Evolutionary conservation across 2,888 invertebrate species (phyloP), one percentile per base, ranked within the genome.

Genomic region (Netelia inedita): DNA sequence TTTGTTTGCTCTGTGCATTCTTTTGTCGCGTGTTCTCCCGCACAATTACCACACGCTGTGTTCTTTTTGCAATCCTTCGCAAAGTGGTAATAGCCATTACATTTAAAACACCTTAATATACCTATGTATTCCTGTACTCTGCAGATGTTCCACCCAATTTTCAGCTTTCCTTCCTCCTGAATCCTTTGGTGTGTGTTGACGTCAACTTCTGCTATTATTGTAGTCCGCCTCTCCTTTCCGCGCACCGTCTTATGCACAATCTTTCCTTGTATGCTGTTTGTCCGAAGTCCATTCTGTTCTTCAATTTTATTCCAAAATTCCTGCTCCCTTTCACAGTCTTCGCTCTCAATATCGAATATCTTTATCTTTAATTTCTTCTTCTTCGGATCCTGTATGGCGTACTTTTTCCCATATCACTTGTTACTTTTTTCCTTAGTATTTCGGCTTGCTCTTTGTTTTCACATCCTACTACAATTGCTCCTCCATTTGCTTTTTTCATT

Each of bases 61-160:
- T 86, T 68, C n/a, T 82, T 86, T 65, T 28, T 86, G 21, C 86
- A 85, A 11, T 87, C 79, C 55, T 84, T 84, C 14, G 84, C 85
- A 14, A 73, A 76, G 50, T 87, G 85, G 8, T 79, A 16, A 19
- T 69, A 82, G 3, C 85, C 82, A 71, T 72, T 79, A 55, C 85
- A 82, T 53, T 85, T 83, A 21, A 68, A 87, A 63, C 86, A 86
- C 63, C 74, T 59, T n/a, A 73, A 66, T 1, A 86, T 81, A 43
- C 66, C 79, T 6, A 83, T 35, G 46, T 66, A 63, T 63, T 87
- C 69, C 8, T 75, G 76, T 0, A 79, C 74, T 21, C 23, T 55
- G 43, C 82, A 86, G n/a, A 55, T 85, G 46, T 35, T 79, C 84
- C 84, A 87, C 28, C 83, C 85, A 5, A 86, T 55, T 53, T 73